These are phyloP conservation scores for Theocolax elegans DNA, from an alignment of 1,140 invertebrate species.

Conservation along the genomic window DNA sequence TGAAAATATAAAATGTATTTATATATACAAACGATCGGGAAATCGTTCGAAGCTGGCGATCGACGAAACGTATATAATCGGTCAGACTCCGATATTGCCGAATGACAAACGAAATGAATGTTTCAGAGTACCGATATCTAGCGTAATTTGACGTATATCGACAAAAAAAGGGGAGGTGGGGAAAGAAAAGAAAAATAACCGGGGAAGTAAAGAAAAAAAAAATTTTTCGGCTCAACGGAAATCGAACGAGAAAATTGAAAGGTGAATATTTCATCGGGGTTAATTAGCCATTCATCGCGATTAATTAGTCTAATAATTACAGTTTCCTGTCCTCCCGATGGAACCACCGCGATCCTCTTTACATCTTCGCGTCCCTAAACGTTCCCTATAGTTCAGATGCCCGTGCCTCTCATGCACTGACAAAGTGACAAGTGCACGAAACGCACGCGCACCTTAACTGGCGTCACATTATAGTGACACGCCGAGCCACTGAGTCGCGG, in stretches of 20 bases:
- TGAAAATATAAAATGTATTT: no score
- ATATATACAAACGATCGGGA: no score
- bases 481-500: no score
- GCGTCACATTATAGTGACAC: no score
- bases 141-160: constrained; percentile 10
- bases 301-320: no score
- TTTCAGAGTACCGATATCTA: constrained; percentile 1
- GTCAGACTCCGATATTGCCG: not conserved
- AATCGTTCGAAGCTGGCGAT: no score
- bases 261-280: constrained; percentile 17
- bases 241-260: constrained; percentile 32
- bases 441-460: not conserved
- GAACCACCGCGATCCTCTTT: no score
- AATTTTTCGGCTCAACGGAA: not conserved
- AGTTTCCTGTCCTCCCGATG: no score
- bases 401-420: no score
- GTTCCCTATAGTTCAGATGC: no score
- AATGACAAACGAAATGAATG: constrained; percentile 10
- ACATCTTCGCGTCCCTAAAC: constrained; percentile 19
- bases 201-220: not conserved
- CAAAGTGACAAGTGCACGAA: constrained; percentile 26
- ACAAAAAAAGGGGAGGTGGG: not conserved
- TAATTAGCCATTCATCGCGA: constrained; percentile 23
- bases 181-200: not conserved
- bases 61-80: no score